Conservation (phyloP, 2,113 vertebrate genomes). For the Channa argus region DNA sequence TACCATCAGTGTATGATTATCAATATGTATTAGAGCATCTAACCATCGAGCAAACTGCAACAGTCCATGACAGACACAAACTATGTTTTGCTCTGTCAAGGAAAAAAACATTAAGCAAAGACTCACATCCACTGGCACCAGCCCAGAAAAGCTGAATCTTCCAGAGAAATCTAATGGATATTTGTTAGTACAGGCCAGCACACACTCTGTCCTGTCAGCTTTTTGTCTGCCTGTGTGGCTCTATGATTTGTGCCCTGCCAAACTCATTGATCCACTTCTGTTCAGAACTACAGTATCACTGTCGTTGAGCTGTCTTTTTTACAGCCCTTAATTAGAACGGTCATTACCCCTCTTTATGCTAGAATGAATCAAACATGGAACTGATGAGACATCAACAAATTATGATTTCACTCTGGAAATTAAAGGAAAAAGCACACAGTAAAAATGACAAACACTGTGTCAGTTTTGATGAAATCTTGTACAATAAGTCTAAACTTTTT, state of each 20-base stretch:
- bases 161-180: slow-evolving; percentile 62
- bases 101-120: slow-evolving; percentile 63
- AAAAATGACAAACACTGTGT: too few species aligned
- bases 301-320: slow-evolving; percentile 47
- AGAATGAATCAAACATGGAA: slow-evolving; percentile 55
- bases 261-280: slow-evolving; percentile 75
- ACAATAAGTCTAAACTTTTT: too few species aligned
- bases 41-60: slow-evolving; percentile 61
- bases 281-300: slow-evolving; percentile 66
- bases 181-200: slow-evolving; percentile 50
- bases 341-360: slow-evolving; percentile 68
- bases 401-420: slow-evolving; percentile 53
- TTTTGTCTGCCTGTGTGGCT: slow-evolving; percentile 64
- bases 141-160: slow-evolving; percentile 55
- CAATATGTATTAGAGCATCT: slow-evolving; percentile 68
- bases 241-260: slow-evolving; percentile 74
- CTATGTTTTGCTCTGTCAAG: slow-evolving; percentile 57
- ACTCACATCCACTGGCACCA: slow-evolving; percentile 48
- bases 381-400: slow-evolving; percentile 66
- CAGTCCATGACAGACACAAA: slow-evolving; percentile 67
- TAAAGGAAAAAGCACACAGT: too few species aligned
- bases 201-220: slow-evolving; percentile 47
- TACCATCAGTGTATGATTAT: slow-evolving; percentile 72
- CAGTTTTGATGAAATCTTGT: too few species aligned
- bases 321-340: slow-evolving; percentile 70